A percentile compares a stretch with the other conserved stretches of the same genome.
These are phyloP conservation scores for Pollachius pollachius DNA, from an alignment of 2,113 vertebrate genomes.

Conservation along the genomic window DNA sequence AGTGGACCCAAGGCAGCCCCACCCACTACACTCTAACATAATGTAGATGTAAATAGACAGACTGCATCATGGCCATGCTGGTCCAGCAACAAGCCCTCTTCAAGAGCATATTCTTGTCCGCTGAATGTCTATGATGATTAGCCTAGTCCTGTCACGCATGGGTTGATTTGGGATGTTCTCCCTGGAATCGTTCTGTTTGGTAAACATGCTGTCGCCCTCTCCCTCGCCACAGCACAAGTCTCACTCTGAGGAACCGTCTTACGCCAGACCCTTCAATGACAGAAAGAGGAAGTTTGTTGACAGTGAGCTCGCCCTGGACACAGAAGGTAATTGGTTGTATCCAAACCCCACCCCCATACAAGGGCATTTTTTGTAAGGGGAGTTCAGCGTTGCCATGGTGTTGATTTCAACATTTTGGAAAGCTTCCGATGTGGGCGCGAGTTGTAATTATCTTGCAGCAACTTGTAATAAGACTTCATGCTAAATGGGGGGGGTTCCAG, in stretches of 20 bases:
- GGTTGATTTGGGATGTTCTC: no score
- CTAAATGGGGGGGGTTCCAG: background rate
- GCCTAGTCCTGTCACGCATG: no score
- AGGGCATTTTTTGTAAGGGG: no score
- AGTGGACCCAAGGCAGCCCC: constrained; percentile 58
- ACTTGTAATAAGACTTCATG: background rate
- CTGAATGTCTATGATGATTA: background rate
- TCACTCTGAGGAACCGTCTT: constrained; percentile 75
- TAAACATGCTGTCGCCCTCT: background rate
- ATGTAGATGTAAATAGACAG: background rate
- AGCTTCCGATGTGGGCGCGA: background rate
- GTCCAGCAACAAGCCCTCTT: background rate
- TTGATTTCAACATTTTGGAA: background rate
- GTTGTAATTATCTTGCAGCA: background rate
- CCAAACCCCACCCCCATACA: background rate
- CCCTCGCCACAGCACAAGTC: constrained; percentile 63
- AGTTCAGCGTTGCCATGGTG: background rate
- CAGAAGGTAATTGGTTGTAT: constrained; percentile 80
- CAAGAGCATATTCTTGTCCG: background rate
- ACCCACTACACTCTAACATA: background rate
- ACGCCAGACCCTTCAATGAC: constrained; percentile 75
- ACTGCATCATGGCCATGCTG: background rate
- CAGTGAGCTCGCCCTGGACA: constrained; percentile 91
- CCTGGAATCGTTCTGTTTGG: no score
- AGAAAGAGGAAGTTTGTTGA: constrained; percentile 94